A percentile compares a stretch with the other conserved stretches of the same genome.
Conservation (phyloP, 2,113 vertebrate species). For the Dicrurus megarhynchus region DNA sequence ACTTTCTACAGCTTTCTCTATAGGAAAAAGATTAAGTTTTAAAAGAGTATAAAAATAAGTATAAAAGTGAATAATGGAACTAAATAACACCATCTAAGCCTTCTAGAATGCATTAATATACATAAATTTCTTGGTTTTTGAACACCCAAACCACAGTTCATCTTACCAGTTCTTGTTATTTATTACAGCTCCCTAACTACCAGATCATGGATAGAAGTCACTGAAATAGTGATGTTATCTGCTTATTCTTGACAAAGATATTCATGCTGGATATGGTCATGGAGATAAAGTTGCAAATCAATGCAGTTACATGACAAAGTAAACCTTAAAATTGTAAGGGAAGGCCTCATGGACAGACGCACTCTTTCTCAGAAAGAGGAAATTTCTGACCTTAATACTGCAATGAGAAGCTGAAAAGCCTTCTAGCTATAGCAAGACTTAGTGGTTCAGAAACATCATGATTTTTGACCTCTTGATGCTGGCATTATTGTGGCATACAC, state of each 20-base stretch:
- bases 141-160: neutral
- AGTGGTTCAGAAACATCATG: neutral
- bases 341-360: rapidly evolving
- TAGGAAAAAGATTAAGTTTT: neutral
- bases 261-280: neutral
- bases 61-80: neutral
- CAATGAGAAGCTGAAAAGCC: neutral
- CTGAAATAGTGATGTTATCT: neutral
- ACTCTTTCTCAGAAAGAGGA: neutral
- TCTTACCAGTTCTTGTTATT: neutral
- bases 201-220: neutral
- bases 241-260: neutral
- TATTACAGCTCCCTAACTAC: neutral
- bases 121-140: neutral
- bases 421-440: neutral
- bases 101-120: neutral
- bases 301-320: neutral
- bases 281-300: neutral
- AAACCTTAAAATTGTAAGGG: neutral
- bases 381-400: neutral
- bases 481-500: neutral
- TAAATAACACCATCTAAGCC: neutral
- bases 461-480: neutral
- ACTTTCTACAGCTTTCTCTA: neutral
- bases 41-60: neutral